Evolutionary conservation across 2,888 invertebrate species (phyloP), one percentile per base, ranked within the genome.

Genomic region (Crioceris asparagi): DNA sequence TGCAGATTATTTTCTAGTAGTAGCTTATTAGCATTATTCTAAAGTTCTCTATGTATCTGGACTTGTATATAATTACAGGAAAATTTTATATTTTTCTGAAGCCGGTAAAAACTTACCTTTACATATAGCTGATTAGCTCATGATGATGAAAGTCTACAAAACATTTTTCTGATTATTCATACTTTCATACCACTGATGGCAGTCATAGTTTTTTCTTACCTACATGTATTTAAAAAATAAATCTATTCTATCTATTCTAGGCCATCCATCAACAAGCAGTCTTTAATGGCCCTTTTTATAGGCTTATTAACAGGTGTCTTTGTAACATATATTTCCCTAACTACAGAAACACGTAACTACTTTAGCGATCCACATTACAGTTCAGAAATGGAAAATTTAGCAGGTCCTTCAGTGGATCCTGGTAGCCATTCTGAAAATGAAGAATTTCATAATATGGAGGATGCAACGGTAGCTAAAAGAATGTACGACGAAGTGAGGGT

Each of bases 401-500:
- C 46, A 18, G 58, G 58, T 4, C 58, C 58, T 4, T 49, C 48
- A 2, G 37, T 53, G 12, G 54, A 58, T 43, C 55, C 55, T 10
- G 27, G 27, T 27, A 14, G 44, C 10, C 58, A 58, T 40, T 38
- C 46, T 17, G 51, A 53, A 31, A 66, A 51, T 38, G 58, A 58
- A 39, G 57, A 55, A 41, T 58, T 57, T 34, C 58, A 58, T 39
- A 47, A 45, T 19, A 72, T 75, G 49, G 74, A 47, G 55, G 83
- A 83, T 57, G 64, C 60, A 26, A 49, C 53, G 12, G 62, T 86
- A 4, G 88, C 90, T 0, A 73, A 77, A 47, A 75, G 77, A 45
- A 62, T 94, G 44, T 70, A 77, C n/a, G 71, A 76, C 43, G 79
- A 81, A 53, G 85, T 97, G 17, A 73, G 85, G 34, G 80, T 98